Evolutionary conservation across 2,797 vertebrate species (phyloP), one percentile per base, ranked within the genome.

Genomic region (Pangasius sanitwongsei): DNA sequence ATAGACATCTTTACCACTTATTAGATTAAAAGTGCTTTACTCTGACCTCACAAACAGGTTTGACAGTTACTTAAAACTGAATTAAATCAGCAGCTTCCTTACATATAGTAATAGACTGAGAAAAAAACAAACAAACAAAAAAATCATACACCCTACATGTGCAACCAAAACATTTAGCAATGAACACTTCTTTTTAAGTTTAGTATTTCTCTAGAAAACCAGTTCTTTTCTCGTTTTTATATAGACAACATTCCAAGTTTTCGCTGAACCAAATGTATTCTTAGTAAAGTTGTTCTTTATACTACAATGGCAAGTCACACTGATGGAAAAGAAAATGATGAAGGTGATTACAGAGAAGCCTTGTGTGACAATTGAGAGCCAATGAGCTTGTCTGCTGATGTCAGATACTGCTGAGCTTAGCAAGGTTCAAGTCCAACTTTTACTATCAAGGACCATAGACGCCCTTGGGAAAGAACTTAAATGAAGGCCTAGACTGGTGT

Each of bases 341-440:
- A 81, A 48, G 59, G 37, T 83, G 23, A 83, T 63, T 48, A 65
- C 13, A 61, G 55, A 48, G 15, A 65, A 75, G 89, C 74, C 57
- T 78, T 80, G 70, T 63, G 63, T 44, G 59, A 82, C 15, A 16
- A 55, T 28, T 86, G 67, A 85, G 87, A 88, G 89, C 77, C 44
- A 31, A 34, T 59, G 31, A 59, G 78, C 55, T 82, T 25, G 34
- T 61, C 18, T 59, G 80, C 34, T 61, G 41, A 82, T 77, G 59
- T 37, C 74, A 90, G 53, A 65, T 31, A 15, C 74, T 87, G 80
- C 72, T 87, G 84, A 85, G 85, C 53, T 84, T 81, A 34, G 80
- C 69, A 90, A 55, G 18, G 44, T 67, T 31, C 44, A 63, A 77
- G 82, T 65, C 41, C 55, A 59, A 83, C 61, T 85, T 87, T 87